phyloP scores from a whole-genome alignment of 2,113 vertebrate genomes.

The Apaloderma vittatum region DNA sequence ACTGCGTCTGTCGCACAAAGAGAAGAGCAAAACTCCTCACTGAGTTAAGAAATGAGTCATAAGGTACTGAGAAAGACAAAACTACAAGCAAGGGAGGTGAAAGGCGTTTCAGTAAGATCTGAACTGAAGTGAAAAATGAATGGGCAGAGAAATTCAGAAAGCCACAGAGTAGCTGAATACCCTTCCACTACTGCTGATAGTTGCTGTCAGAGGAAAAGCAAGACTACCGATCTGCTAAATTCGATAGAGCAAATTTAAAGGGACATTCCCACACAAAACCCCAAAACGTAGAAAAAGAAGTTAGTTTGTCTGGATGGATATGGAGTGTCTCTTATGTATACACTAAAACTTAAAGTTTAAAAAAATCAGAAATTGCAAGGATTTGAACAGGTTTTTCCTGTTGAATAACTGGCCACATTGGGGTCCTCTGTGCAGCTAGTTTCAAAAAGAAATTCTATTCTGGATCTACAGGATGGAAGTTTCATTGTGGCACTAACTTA shows the following conservation, averaged over 20 bases:
- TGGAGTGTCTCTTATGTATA: neutral
- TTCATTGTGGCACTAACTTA: neutral
- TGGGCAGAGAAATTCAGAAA: neutral
- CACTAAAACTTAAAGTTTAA: neutral
- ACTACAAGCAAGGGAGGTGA: neutral
- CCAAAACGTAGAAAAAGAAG: no score
- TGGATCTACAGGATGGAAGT: neutral
- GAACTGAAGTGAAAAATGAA: neutral
- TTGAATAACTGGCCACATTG: neutral
- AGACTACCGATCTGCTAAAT: neutral
- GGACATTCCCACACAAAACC: neutral
- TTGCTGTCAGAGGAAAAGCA: neutral
- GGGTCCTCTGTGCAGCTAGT: neutral
- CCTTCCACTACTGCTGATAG: neutral
- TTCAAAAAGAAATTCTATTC: neutral
- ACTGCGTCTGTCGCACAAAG: neutral
- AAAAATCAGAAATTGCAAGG: neutral
- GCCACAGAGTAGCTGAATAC: neutral
- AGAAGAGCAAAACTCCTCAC: neutral
- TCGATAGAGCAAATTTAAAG: neutral
- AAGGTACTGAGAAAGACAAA: neutral
- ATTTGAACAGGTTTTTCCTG: neutral
- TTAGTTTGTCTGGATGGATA: neutral
- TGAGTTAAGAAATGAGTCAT: neutral
- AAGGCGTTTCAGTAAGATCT: neutral